phyloP scores from a whole-genome alignment of 2,888 invertebrate species.

The Listrodromus nycthemerus region DNA sequence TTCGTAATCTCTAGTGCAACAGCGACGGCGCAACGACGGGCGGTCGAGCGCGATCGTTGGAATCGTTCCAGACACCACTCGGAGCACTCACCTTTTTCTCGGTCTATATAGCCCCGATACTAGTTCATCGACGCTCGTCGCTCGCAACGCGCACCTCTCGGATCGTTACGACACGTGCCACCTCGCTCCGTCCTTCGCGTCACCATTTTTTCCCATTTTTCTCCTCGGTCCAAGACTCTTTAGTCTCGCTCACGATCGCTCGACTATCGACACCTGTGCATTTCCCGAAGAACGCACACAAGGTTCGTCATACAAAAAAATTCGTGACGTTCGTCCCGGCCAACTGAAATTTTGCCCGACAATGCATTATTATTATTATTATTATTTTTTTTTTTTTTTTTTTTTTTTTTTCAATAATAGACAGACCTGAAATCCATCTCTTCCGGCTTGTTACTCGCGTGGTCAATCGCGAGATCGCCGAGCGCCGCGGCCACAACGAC shows the following conservation, averaged over 20 bases:
- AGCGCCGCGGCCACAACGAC: too few relatives aligned
- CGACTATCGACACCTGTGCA: slow-evolving; percentile 16
- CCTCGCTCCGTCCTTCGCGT: slow-evolving; percentile 32
- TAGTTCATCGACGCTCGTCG: slow-evolving; percentile 44
- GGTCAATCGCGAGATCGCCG: too few relatives aligned
- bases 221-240: not conserved
- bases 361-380: too few relatives aligned
- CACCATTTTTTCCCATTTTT: slow-evolving; percentile 45
- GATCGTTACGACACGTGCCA: slow-evolving; percentile 37
- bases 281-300: not conserved
- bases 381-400: too few relatives aligned
- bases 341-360: too few relatives aligned
- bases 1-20: slow-evolving; percentile 57
- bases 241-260: slow-evolving; percentile 3
- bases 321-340: not conserved
- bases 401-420: too few relatives aligned
- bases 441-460: too few relatives aligned
- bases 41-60: slow-evolving; percentile 56
- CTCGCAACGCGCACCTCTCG: slow-evolving; percentile 14
- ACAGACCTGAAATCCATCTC: too few relatives aligned
- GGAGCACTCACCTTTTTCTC: slow-evolving; percentile 32
- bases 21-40: slow-evolving; percentile 20
- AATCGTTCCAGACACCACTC: slow-evolving; percentile 46
- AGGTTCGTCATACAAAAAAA: not conserved
- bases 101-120: slow-evolving; percentile 30